Evolutionary conservation across 2,797 vertebrate genomes (phyloP), one percentile per base, ranked within the genome.

Genomic region (Nannoperca obscura): DNA sequence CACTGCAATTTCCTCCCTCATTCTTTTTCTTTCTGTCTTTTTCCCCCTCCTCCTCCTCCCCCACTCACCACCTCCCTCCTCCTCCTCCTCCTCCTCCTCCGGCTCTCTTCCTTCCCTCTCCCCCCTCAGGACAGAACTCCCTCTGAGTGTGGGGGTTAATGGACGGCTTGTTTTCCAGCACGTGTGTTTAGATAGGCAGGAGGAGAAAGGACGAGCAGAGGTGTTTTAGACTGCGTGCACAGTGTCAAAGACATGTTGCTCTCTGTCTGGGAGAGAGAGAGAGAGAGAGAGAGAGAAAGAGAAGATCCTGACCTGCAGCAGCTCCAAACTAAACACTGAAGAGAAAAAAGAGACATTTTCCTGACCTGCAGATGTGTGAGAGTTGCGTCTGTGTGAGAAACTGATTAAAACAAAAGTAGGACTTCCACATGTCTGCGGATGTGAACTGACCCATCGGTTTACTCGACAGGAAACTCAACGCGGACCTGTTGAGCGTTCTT

Each of bases 1-100:
- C 96, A 96, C 95, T 92, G 96, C 96, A 98, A 97, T 97, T 97
- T 98, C 97, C 95, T 95, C 92, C 92, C 92, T 94, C 92, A 89
- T 94, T 92, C 86, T 92, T 87, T 91, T 87, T 90, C 86, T 86
- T 89, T 84, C 78, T 88, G 70, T 74, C 84, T 85, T 86, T 81
- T 71, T 73, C 32, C 24, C 59, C 65, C 9, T 14, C 1, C 49
- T 40, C 22, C 38, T 7, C 24, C 53, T 32, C 47, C 34, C 3
- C 24, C 49, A 17, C 13, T 42, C 17, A 42, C 24, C 24, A 1
- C 12, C 11, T 14, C 10, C 30, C 14, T 44, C 34, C 3, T 52
- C 24, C 49, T 17, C 13, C 47, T 20, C 47, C 60, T 60, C 44
- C 58, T 22, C 24, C 36, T n/a, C 47, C 60, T 44, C 17, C 76